Evolutionary conservation across 2,113 vertebrate species (phyloP).

Genomic region (Aspiorhynchus laticeps): DNA sequence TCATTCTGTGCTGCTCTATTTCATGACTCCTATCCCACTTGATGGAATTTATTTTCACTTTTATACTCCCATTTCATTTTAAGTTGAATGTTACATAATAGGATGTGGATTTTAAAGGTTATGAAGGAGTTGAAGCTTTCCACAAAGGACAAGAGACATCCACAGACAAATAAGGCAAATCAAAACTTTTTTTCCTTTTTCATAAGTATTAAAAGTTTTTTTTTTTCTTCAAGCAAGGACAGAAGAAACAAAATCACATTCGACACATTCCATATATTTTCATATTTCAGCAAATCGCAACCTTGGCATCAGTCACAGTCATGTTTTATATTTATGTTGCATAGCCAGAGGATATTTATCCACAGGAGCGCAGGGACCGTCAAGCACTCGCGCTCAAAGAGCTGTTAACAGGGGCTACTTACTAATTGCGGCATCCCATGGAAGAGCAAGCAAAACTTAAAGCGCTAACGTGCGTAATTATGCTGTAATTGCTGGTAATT

Average conservation of each 20-base stretch:
- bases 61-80: constrained; percentile 67
- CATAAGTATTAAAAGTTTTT: not conserved
- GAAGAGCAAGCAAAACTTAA: constrained; percentile 64
- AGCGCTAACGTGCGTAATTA: constrained; percentile 75
- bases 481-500: constrained; percentile 75
- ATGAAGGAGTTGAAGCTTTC: constrained; percentile 68
- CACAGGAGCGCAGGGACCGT: constrained; percentile 60
- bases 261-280: constrained; percentile 5
- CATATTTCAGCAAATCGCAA: not conserved
- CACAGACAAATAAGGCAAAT: constrained; percentile 14
- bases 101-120: constrained; percentile 66
- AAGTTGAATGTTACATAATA: constrained; percentile 70
- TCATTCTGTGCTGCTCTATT: constrained; percentile 75
- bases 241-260: not conserved
- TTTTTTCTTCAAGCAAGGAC: not conserved
- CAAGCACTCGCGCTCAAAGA: constrained; percentile 59
- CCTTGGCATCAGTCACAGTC: constrained; percentile 60
- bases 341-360: constrained; percentile 76
- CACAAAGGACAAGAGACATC: constrained; percentile 12
- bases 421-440: constrained; percentile 72
- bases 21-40: constrained; percentile 64
- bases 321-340: constrained; percentile 74
- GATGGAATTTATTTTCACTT: constrained; percentile 67
- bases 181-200: constrained; percentile 10
- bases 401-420: constrained; percentile 59